These are phyloP conservation scores for Gambusia affinis DNA, from an alignment of 2,113 vertebrate species.

Conservation along the genomic window DNA sequence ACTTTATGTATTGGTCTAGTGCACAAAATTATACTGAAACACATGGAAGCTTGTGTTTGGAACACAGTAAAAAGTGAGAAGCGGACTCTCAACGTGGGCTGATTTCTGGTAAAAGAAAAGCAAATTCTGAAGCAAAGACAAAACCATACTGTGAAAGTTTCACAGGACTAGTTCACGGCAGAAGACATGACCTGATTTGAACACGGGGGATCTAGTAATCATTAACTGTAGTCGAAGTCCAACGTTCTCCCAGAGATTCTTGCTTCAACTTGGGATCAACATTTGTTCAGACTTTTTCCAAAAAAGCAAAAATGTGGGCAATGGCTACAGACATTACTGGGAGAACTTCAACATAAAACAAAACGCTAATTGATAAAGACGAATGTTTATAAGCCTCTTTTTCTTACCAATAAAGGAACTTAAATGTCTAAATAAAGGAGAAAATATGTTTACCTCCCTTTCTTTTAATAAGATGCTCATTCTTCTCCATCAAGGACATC, in stretches of 20 bases:
- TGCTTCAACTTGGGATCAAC: neutral
- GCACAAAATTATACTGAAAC: neutral
- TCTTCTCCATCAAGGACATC: constrained; percentile 23
- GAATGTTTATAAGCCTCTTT: neutral
- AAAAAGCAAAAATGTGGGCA: neutral
- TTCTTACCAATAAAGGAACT: neutral
- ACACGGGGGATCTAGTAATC: neutral
- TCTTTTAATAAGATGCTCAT: constrained; percentile 4
- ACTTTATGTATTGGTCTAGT: neutral
- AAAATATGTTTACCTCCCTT: constrained; percentile 9
- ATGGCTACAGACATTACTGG: constrained; percentile 4
- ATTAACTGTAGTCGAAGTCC: constrained; percentile 1
- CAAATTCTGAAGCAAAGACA: neutral
- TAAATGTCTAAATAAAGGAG: constrained; percentile 12
- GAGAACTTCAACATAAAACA: constrained; percentile 25
- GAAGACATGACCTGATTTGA: constrained; percentile 2
- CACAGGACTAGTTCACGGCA: neutral
- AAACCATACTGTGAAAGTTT: neutral
- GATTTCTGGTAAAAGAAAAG: no score
- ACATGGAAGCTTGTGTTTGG: neutral
- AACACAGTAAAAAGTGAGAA: neutral
- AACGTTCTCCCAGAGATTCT: neutral
- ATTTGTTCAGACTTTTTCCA: neutral
- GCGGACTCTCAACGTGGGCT: neutral
- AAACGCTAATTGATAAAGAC: neutral